Evolutionary conservation across 2,888 invertebrate genomes (phyloP).

Genomic region (Magallana nippona): DNA sequence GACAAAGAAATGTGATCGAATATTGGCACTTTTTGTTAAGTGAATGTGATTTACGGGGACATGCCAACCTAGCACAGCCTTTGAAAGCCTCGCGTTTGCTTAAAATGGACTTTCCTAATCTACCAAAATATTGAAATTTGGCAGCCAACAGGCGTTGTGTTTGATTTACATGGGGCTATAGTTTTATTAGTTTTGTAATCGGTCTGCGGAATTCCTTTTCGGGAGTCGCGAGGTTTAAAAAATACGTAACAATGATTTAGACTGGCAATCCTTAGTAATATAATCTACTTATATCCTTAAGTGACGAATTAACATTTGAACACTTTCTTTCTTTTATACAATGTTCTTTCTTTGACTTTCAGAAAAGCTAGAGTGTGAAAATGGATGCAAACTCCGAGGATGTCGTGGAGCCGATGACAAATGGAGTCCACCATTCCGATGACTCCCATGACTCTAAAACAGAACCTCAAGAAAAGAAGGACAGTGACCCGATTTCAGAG

Average conservation of each 20-base stretch:
- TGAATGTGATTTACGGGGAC: conserved; percentile 24
- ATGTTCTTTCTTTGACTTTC: conserved; percentile 1
- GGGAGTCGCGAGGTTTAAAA: not conserved
- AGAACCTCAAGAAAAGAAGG: not conserved
- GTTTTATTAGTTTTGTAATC: conserved; percentile 4
- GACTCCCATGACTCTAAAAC: not conserved
- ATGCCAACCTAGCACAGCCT: not conserved
- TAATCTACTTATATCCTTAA: conserved; percentile 13
- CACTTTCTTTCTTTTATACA: no score
- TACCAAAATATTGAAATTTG: not conserved
- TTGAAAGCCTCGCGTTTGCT: not conserved
- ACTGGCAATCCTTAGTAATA: not conserved
- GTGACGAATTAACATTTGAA: not conserved
- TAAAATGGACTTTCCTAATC: not conserved
- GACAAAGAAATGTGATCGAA: conserved; percentile 16
- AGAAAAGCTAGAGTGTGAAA: not conserved
- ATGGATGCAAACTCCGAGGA: not conserved
- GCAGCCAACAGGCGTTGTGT: not conserved
- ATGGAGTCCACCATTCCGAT: conserved; percentile 7
- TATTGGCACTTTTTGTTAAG: not conserved
- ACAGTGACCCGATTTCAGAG: conserved; percentile 55
- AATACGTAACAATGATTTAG: conserved; percentile 1
- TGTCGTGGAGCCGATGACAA: not conserved
- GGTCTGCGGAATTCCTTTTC: not conserved
- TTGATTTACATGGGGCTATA: not conserved